Conservation (phyloP, 2,888 invertebrate genomes). For the Zygogramma bicolorata region DNA sequence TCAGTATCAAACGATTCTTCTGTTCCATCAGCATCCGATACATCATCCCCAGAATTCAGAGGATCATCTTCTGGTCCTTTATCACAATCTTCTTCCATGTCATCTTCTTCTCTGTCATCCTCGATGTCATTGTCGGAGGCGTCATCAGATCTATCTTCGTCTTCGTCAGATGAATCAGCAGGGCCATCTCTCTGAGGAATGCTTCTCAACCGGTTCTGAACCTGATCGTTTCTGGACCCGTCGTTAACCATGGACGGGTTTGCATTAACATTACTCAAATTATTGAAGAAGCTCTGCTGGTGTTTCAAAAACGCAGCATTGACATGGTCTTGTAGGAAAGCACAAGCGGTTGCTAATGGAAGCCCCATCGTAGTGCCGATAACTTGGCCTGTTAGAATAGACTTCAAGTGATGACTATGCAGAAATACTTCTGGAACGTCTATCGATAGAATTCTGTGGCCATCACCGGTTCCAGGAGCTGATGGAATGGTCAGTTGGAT, state of each 20-base stretch:
- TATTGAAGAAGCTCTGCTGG: conserved; percentile 48
- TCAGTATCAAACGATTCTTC: conserved; percentile 96
- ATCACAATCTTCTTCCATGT: conserved; percentile 70
- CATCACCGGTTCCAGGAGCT: conserved; percentile 75
- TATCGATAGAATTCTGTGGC: conserved; percentile 83
- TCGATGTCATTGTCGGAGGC: conserved; percentile 75
- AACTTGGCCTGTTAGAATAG: conserved; percentile 86
- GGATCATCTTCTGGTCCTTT: conserved; percentile 79
- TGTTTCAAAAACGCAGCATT: conserved; percentile 75
- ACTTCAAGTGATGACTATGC: conserved; percentile 68
- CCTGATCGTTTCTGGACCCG: conserved; percentile 19
- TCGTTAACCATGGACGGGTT: conserved; percentile 22
- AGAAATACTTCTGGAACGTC: conserved; percentile 90
- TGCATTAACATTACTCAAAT: conserved; percentile 25
- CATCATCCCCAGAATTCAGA: conserved; percentile 96
- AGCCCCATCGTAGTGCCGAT: conserved; percentile 90
- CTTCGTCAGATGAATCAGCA: conserved; percentile 75
- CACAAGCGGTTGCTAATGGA: conserved; percentile 83
- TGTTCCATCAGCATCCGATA: conserved; percentile 93
- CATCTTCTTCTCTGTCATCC: conserved; percentile 74
- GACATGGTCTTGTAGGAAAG: conserved; percentile 87
- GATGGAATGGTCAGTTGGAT: conserved; percentile 84
- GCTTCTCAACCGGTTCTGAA: conserved; percentile 27
- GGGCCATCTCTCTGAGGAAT: conserved; percentile 69
- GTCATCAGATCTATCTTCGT: conserved; percentile 73